Evolutionary conservation across 2,888 invertebrate species (phyloP).

Genomic region (Poecilobothrus nobilitatus): DNA sequence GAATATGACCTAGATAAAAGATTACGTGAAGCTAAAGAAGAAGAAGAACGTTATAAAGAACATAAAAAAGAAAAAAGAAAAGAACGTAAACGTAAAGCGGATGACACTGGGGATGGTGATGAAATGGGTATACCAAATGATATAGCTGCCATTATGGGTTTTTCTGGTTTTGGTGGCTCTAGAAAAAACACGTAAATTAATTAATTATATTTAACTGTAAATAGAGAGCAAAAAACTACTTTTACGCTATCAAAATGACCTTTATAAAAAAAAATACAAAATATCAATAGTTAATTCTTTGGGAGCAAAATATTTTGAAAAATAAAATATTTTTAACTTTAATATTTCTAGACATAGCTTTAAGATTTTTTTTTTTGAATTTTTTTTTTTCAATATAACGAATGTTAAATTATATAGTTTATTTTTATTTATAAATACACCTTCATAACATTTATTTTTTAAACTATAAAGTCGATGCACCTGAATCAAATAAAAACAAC

Average conservation of each 20-base stretch:
- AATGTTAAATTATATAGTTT: not conserved
- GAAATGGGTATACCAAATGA: slow-evolving; percentile 51
- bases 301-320: not conserved
- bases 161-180: slow-evolving; percentile 81
- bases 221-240: too few relatives aligned
- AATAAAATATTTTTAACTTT: not conserved
- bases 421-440: not conserved
- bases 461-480: not conserved
- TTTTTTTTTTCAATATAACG: not conserved
- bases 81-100: slow-evolving; percentile 78
- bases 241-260: not conserved
- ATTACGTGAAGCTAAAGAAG: slow-evolving; percentile 87
- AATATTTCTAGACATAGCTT: not conserved
- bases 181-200: slow-evolving; percentile 52
- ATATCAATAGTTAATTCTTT: not conserved
- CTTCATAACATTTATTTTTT: not conserved
- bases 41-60: slow-evolving; percentile 88
- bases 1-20: slow-evolving; percentile 90
- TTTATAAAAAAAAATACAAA: not conserved
- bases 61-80: slow-evolving; percentile 78
- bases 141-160: slow-evolving; percentile 89
- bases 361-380: not conserved
- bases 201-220: not conserved
- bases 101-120: slow-evolving; percentile 49
- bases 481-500: not conserved